A percentile compares a stretch with the other conserved stretches of the same genome.
phyloP scores from a whole-genome alignment of 2,113 vertebrate genomes.

The Zosterops japonicus region DNA sequence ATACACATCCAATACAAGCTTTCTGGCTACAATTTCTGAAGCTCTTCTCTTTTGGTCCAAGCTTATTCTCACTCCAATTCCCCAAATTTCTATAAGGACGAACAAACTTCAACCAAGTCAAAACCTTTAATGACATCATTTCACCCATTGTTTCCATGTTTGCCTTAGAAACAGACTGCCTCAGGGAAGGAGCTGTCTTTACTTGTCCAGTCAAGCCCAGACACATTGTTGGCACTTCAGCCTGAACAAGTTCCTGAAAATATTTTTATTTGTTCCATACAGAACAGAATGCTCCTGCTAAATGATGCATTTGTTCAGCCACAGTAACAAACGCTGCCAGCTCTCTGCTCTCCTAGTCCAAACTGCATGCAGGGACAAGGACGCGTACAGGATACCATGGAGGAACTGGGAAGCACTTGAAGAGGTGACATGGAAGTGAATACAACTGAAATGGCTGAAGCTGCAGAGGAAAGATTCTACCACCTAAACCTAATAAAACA shows the following conservation, averaged over 20 bases:
- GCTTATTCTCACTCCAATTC: neutral
- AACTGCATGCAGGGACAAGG: neutral
- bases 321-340: neutral
- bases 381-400: rapidly evolving
- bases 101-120: neutral
- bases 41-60: neutral
- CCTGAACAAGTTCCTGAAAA: conserved; percentile 25
- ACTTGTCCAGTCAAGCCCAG: conserved; percentile 3
- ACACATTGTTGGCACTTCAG: conserved; percentile 21
- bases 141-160: neutral
- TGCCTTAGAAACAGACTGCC: conserved; percentile 1
- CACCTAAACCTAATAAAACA: neutral
- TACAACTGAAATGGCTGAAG: neutral
- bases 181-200: conserved; percentile 16
- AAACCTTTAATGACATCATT: neutral
- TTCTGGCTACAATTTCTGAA: neutral
- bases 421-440: neutral
- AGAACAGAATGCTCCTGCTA: conserved; percentile 32
- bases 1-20: neutral
- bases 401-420: neutral
- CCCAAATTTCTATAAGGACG: neutral
- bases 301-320: conserved; percentile 23
- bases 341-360: neutral
- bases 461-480: neutral
- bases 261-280: conserved; percentile 46